Percentiles rank a stretch among this genome's conserved stretches.
phyloP scores from a whole-genome alignment of 2,797 vertebrate species.

The Tachyglossus aculeatus region DNA sequence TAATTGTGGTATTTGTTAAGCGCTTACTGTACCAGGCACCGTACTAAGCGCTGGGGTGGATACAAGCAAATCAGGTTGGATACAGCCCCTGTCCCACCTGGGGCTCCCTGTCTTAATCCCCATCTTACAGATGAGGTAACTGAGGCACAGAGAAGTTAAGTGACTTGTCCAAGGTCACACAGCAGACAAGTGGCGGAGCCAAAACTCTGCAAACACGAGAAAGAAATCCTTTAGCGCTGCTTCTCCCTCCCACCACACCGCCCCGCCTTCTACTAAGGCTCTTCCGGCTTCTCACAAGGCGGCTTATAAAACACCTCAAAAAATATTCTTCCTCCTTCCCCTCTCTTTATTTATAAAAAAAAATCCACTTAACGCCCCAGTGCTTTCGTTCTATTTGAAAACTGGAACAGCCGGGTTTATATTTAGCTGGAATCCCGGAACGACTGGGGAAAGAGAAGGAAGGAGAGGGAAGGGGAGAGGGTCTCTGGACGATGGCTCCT shows the following conservation, averaged over 20 bases:
- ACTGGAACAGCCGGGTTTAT: constrained; percentile 68
- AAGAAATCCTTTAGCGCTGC: not conserved
- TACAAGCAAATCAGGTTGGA: too few relatives aligned
- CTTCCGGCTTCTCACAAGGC: constrained; percentile 64
- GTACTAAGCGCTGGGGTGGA: too few relatives aligned
- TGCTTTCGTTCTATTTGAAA: constrained; percentile 69
- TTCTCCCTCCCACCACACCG: constrained; percentile 4
- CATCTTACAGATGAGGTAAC: too few relatives aligned
- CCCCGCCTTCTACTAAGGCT: constrained; percentile 58
- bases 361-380: constrained; percentile 70
- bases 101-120: too few relatives aligned
- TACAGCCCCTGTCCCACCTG: too few relatives aligned
- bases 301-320: constrained; percentile 67
- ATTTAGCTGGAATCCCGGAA: constrained; percentile 64
- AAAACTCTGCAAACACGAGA: too few relatives aligned
- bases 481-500: too few relatives aligned
- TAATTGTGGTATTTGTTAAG: too few relatives aligned
- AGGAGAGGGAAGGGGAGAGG: not conserved
- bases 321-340: constrained; percentile 68
- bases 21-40: too few relatives aligned
- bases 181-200: too few relatives aligned
- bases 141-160: too few relatives aligned
- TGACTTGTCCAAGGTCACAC: too few relatives aligned
- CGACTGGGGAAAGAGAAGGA: constrained; percentile 9
- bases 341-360: constrained; percentile 71